phyloP scores from a whole-genome alignment of 2,113 vertebrate species.

The Rhabdomys dilectus region DNA sequence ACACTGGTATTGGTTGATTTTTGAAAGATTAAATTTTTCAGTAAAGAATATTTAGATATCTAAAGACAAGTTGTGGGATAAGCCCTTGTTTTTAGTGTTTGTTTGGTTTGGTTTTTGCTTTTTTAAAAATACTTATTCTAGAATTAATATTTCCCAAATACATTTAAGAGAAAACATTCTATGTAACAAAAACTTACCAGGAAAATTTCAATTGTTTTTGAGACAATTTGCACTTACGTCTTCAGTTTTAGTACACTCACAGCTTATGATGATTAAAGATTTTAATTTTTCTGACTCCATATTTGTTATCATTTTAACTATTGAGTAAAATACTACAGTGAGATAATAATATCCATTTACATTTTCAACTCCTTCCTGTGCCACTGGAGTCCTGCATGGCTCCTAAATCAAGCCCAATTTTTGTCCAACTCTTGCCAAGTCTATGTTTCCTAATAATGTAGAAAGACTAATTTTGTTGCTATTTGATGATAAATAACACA shows the following conservation, averaged over 20 bases:
- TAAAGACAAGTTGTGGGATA: background rate
- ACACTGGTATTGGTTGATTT: background rate
- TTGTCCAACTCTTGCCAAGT: background rate
- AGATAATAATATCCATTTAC: background rate
- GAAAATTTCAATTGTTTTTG: background rate
- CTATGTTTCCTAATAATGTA: background rate
- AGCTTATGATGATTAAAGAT: background rate
- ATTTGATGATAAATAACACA: background rate
- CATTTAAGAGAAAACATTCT: background rate
- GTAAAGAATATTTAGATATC: background rate
- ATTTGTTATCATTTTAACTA: background rate
- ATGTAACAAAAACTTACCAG: background rate
- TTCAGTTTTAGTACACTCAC: background rate
- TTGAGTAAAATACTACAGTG: background rate
- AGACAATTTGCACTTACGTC: background rate
- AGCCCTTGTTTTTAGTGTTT: background rate
- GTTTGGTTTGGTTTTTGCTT: background rate
- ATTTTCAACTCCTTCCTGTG: background rate
- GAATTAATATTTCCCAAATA: background rate
- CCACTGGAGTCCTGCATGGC: background rate
- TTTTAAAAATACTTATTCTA: background rate
- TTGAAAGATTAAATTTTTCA: conserved; percentile 26
- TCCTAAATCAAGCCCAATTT: background rate
- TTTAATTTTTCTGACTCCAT: background rate
- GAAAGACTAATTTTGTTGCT: background rate